Conservation (phyloP, 30 jellyfish, hydroid and myxozoan genomes). For the Turritopsis rubra region DNA sequence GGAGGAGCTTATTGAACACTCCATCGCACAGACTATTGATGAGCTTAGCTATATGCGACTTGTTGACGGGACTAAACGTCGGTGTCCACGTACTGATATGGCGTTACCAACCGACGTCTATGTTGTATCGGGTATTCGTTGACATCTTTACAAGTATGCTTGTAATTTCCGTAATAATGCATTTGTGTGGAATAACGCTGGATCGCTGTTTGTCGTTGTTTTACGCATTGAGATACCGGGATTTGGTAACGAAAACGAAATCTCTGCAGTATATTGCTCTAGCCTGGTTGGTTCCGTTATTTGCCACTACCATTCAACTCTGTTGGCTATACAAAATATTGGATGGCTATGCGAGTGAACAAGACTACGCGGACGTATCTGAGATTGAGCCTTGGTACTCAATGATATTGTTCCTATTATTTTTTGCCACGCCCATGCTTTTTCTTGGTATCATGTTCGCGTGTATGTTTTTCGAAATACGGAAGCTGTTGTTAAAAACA, state of each 20-base stretch:
- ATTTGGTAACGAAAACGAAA: slow-evolving; percentile 21
- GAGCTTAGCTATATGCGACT: slow-evolving; percentile 22
- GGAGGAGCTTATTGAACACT: slow-evolving; percentile 14
- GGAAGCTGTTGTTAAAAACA: slow-evolving; percentile 12
- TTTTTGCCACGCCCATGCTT: slow-evolving; percentile 20
- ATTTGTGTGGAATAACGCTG: slow-evolving; percentile 28
- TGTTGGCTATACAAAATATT: slow-evolving; percentile 3
- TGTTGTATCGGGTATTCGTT: background rate
- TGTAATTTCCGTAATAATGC: slow-evolving; percentile 4
- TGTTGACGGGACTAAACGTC: slow-evolving; percentile 4
- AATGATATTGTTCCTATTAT: background rate
- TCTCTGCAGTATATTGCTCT: background rate
- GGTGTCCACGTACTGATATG: background rate
- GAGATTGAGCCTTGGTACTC: slow-evolving; percentile 19
- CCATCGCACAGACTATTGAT: slow-evolving; percentile 22
- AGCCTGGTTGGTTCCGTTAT: slow-evolving; percentile 15
- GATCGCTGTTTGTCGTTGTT: slow-evolving; percentile 19
- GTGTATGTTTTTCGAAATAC: slow-evolving; percentile 22
- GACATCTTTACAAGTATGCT: slow-evolving; percentile 19
- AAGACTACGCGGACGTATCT: background rate
- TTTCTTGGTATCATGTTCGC: background rate
- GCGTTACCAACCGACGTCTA: background rate
- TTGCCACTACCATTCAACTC: slow-evolving; percentile 15
- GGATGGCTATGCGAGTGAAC: background rate
- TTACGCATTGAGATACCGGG: slow-evolving; percentile 18